Percentiles rank a stretch among this genome's conserved stretches.
Evolutionary conservation across 2,888 invertebrate genomes (phyloP).

Genomic region (Escarpia spicata): DNA sequence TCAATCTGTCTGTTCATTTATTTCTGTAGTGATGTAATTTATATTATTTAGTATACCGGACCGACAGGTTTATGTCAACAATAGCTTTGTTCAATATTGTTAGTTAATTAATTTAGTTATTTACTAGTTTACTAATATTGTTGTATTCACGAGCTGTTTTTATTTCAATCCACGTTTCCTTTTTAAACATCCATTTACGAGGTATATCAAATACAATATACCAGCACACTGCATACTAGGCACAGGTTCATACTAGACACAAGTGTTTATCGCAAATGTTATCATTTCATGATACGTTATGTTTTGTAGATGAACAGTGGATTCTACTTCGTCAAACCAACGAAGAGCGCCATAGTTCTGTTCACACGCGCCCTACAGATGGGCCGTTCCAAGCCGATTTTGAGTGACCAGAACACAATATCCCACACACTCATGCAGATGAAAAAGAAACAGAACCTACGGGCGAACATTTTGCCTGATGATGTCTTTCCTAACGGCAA

Average conservation of each 20-base stretch:
- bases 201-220: too few species aligned
- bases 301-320: slow-evolving; percentile 31
- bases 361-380: slow-evolving; percentile 29
- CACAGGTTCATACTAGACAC: too few species aligned
- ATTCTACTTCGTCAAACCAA: slow-evolving; percentile 36
- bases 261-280: neutral
- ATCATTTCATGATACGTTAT: neutral
- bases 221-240: too few species aligned
- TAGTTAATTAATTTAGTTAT: too few species aligned
- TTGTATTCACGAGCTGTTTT: too few species aligned
- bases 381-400: neutral
- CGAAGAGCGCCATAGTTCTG: slow-evolving; percentile 27
- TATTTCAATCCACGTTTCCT: too few species aligned
- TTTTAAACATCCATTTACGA: too few species aligned
- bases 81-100: too few species aligned
- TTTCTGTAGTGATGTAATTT: too few species aligned
- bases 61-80: too few species aligned
- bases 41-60: too few species aligned
- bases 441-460: neutral
- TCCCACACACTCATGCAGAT: slow-evolving; percentile 26
- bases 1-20: neutral
- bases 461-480: neutral
- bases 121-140: too few species aligned
- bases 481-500: slow-evolving; percentile 25
- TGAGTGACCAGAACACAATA: slow-evolving; percentile 34